Conservation (phyloP, 2,797 vertebrate species). For the Heliangelus exortis region DNA sequence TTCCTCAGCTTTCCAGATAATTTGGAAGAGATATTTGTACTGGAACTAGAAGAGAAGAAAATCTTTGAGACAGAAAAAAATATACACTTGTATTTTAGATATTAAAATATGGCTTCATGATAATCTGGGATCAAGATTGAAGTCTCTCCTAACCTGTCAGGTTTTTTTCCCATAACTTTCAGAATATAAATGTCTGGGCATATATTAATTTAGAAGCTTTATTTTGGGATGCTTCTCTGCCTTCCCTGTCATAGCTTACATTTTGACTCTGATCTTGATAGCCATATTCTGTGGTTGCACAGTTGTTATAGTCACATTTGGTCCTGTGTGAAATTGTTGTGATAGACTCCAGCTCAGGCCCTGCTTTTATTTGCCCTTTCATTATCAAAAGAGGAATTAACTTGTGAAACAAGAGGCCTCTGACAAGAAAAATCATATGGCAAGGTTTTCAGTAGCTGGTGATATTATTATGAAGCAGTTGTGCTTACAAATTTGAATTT, state of each 20-base stretch:
- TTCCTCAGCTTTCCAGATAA: not conserved
- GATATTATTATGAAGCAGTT: not conserved
- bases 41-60: not conserved
- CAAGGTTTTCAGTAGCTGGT: not conserved
- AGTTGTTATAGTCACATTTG: not conserved
- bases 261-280: not conserved
- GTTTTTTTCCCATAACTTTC: not conserved
- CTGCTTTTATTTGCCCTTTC: not conserved
- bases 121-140: not conserved
- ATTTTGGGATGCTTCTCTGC: not conserved
- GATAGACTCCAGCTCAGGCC: not conserved
- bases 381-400: not conserved
- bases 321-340: not conserved
- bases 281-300: not conserved
- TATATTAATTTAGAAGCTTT: not conserved
- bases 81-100: not conserved
- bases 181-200: not conserved
- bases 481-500: not conserved
- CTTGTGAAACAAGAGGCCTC: not conserved
- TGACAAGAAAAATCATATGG: not conserved
- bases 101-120: no score
- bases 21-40: not conserved
- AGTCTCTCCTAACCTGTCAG: not conserved
- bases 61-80: not conserved
- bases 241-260: not conserved